These are phyloP conservation scores for Parascotia fuliginaria DNA, from an alignment of 2,888 invertebrate species.

Conservation along the genomic window DNA sequence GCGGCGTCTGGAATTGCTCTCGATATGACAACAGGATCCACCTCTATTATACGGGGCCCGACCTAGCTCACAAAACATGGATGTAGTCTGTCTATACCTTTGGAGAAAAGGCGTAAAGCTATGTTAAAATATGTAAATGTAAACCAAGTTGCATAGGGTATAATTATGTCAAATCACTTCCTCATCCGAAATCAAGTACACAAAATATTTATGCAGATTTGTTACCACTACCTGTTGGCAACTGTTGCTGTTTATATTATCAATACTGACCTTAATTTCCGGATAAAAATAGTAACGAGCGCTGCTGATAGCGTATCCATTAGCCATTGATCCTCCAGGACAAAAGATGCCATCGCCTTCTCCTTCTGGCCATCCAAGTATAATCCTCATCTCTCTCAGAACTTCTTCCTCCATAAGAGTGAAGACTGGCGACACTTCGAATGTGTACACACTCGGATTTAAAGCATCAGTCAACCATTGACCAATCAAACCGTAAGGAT, in stretches of 20 bases:
- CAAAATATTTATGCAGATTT: neutral
- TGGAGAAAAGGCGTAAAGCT: too few species aligned
- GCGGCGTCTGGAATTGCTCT: too few species aligned
- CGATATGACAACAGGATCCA: too few species aligned
- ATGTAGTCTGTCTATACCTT: too few species aligned
- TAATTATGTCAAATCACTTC: neutral
- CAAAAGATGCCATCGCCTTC: conserved; percentile 95
- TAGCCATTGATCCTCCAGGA: conserved; percentile 95
- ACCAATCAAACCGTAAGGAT: conserved; percentile 93
- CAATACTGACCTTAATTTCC: conserved; percentile 88
- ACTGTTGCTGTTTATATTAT: neutral
- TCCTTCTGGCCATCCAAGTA: conserved; percentile 91
- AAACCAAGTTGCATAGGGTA: neutral
- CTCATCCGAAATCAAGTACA: neutral
- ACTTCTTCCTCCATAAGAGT: conserved; percentile 95
- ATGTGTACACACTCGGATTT: conserved; percentile 95
- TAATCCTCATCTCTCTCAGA: conserved; percentile 90
- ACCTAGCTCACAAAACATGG: too few species aligned
- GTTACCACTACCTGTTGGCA: neutral
- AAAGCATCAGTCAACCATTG: conserved; percentile 95
- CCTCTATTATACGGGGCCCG: too few species aligned
- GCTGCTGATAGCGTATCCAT: conserved; percentile 96
- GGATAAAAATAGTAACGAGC: conserved; percentile 91
- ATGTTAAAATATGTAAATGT: neutral
- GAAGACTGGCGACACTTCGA: conserved; percentile 95